Evolutionary conservation across 2,113 vertebrate genomes (phyloP).

Genomic region (Neopipo cinnamomea): DNA sequence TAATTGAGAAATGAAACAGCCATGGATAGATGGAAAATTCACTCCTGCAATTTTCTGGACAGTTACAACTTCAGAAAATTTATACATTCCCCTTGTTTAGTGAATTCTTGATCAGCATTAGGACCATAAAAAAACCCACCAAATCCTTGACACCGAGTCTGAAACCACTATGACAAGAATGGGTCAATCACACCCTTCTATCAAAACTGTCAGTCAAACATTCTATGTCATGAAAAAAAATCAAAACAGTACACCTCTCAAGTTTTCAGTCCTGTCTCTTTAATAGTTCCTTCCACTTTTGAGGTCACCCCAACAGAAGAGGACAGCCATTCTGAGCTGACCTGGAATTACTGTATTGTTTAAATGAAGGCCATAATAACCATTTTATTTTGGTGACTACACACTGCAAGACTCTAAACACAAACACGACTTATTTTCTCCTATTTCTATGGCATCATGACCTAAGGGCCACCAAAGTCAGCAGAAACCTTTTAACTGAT

Average conservation of each 20-base stretch:
- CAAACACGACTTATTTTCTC: background rate
- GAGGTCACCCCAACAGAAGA: background rate
- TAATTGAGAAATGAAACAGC: conserved; percentile 17
- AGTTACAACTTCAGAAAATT: background rate
- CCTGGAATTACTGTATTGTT: background rate
- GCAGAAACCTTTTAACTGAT: background rate
- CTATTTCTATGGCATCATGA: background rate
- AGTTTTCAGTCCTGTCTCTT: background rate
- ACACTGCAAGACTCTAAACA: background rate
- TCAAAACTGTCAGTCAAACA: background rate
- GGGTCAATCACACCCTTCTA: background rate
- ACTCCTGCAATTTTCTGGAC: background rate
- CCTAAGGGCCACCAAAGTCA: background rate
- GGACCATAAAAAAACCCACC: background rate
- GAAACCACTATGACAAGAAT: background rate
- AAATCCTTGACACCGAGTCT: background rate
- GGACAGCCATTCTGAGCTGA: background rate
- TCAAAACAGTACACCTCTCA: background rate
- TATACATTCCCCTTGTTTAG: background rate
- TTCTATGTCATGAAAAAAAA: background rate
- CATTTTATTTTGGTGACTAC: background rate
- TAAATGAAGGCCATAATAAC: background rate
- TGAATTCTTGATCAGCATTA: background rate
- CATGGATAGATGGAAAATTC: background rate
- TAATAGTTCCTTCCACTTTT: background rate